phyloP scores from a whole-genome alignment of 2,113 vertebrate genomes.

The Plestiodon gilberti region DNA sequence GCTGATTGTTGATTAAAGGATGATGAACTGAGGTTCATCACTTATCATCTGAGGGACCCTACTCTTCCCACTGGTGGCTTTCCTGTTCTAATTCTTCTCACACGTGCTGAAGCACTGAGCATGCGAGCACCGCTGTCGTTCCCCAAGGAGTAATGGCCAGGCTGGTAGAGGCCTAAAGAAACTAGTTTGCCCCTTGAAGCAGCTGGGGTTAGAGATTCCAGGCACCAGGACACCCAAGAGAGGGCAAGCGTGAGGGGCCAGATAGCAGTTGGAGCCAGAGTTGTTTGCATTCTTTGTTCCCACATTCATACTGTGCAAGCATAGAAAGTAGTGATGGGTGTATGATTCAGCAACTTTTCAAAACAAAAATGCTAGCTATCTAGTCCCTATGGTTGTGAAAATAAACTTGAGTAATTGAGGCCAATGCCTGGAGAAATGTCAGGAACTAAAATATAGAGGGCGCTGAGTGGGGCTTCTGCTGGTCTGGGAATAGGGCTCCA shows the following conservation, averaged over 20 bases:
- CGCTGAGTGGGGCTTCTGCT: neutral
- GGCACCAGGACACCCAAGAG: neutral
- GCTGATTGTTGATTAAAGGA: neutral
- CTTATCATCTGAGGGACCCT: neutral
- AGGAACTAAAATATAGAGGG: neutral
- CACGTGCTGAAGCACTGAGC: neutral
- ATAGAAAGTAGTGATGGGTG: neutral
- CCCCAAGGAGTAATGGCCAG: neutral
- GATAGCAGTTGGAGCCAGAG: neutral
- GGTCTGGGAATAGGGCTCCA: neutral
- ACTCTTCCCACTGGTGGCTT: neutral
- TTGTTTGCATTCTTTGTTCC: neutral
- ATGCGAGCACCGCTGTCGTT: neutral
- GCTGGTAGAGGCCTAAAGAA: neutral
- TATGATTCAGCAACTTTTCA: neutral
- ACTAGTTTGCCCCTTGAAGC: neutral
- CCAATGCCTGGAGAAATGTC: neutral
- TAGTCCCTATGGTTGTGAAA: neutral
- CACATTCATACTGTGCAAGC: neutral
- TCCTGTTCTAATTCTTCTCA: neutral
- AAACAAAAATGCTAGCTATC: neutral
- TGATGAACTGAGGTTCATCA: neutral
- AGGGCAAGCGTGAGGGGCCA: neutral
- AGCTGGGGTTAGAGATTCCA: neutral
- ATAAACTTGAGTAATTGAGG: neutral